Conservation (phyloP, 2,888 invertebrate species). For the Petrolisthes manimaculis region DNA sequence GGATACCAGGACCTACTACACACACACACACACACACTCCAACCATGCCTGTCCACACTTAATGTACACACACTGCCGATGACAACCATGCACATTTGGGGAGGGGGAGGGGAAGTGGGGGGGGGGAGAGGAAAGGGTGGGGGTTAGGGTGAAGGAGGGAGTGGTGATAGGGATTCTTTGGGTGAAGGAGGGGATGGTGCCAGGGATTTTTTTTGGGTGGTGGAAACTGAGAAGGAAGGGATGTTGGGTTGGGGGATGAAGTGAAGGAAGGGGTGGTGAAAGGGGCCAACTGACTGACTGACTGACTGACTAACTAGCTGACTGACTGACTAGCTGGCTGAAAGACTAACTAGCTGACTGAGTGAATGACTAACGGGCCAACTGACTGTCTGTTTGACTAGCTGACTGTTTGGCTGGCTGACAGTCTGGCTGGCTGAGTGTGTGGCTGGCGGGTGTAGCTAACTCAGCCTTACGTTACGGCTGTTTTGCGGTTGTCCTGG, state of each 20-base stretch:
- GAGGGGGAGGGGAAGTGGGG: not conserved
- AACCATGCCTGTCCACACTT: too few species aligned
- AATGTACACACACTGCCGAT: too few species aligned
- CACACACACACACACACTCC: not conserved
- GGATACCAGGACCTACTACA: not conserved
- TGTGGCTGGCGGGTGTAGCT: too few species aligned
- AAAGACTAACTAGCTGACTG: too few species aligned
- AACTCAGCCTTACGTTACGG: too few species aligned
- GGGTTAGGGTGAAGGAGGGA: not conserved
- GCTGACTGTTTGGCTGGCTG: too few species aligned
- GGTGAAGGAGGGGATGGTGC: not conserved
- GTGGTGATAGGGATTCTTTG: not conserved
- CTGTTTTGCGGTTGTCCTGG: too few species aligned
- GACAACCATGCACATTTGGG: too few species aligned
- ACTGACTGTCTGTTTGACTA: not conserved
- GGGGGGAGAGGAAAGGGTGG: not conserved
- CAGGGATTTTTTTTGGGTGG: not conserved
- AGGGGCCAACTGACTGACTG: not conserved
- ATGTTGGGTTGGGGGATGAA: not conserved
- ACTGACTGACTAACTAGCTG: too few species aligned
- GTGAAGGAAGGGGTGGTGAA: not conserved
- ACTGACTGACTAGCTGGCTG: not conserved
- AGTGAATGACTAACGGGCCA: not conserved
- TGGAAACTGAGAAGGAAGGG: not conserved
- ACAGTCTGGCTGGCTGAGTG: too few species aligned